Percentiles rank a stretch among this genome's conserved stretches.
phyloP scores from a whole-genome alignment of 2,113 vertebrate species.

The Sitta europaea region DNA sequence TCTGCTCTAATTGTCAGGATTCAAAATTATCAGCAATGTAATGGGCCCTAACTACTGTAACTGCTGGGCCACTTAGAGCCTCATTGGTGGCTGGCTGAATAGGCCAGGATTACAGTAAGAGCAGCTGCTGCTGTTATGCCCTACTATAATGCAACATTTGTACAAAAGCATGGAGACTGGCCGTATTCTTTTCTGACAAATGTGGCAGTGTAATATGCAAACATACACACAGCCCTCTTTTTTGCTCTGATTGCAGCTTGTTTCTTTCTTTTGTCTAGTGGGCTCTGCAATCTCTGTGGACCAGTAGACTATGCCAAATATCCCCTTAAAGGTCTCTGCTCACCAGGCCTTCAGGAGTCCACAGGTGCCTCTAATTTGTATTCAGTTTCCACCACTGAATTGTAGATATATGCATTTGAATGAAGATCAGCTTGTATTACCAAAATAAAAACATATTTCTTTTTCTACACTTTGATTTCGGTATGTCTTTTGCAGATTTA shows the following conservation, averaged over 20 bases:
- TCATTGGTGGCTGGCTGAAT: constrained; percentile 45
- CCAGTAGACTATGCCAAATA: neutral
- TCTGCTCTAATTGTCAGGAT: constrained; percentile 46
- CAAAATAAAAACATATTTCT: neutral
- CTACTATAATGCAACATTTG: constrained; percentile 15
- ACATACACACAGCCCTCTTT: neutral
- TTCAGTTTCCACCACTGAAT: neutral
- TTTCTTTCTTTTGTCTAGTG: constrained; percentile 46
- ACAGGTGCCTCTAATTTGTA: neutral
- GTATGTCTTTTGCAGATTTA: constrained; percentile 77
- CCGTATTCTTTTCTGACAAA: constrained; percentile 31
- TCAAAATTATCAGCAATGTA: constrained; percentile 55
- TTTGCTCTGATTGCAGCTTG: constrained; percentile 55
- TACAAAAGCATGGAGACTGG: constrained; percentile 8
- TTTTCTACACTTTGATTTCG: neutral
- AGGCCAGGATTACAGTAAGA: constrained; percentile 37
- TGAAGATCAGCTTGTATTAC: neutral
- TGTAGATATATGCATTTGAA: neutral
- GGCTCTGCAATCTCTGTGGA: constrained; percentile 28
- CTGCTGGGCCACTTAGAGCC: constrained; percentile 38
- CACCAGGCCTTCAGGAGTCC: neutral
- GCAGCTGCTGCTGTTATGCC: constrained; percentile 48
- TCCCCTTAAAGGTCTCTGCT: neutral
- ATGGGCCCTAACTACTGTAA: constrained; percentile 60
- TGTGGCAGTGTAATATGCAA: neutral